phyloP scores from a whole-genome alignment of 2,113 vertebrate species.

The Lepisosteus oculatus region DNA sequence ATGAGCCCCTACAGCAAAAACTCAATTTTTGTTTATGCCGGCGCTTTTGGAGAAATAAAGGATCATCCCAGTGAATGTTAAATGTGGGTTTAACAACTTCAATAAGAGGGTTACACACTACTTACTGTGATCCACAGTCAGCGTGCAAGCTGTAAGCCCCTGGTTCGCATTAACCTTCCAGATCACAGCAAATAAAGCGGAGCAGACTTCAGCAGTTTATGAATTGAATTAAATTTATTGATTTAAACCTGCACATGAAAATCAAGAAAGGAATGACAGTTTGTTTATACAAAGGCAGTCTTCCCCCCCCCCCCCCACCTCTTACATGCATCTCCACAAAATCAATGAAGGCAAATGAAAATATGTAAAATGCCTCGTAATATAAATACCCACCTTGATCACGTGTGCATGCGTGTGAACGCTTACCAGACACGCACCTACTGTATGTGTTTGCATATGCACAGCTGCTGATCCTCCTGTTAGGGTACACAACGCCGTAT shows the following conservation, averaged over 20 bases:
- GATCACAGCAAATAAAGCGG: constrained; percentile 29
- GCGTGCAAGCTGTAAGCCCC: no score
- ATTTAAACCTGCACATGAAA: constrained; percentile 49
- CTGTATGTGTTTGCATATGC: background rate
- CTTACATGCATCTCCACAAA: constrained; percentile 30
- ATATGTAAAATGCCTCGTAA: constrained; percentile 21
- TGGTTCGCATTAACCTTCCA: no score
- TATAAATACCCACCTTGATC: constrained; percentile 31
- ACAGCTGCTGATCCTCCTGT: constrained; percentile 16
- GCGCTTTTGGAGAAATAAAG: no score
- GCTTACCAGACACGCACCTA: background rate
- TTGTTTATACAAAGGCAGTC: constrained; percentile 37
- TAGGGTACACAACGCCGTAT: constrained; percentile 22
- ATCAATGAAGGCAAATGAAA: constrained; percentile 37
- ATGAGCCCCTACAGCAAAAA: no score
- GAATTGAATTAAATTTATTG: constrained; percentile 60
- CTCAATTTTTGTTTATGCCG: no score
- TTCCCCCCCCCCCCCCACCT: constrained; percentile 20
- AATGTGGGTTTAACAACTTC: no score
- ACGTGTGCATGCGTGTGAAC: background rate
- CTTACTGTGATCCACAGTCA: no score
- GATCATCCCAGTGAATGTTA: no score
- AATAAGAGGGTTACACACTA: no score
- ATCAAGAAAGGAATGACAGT: constrained; percentile 30
- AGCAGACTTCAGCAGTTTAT: constrained; percentile 56